Evolutionary conservation across 1,140 invertebrate species (phyloP).

Genomic region (Brachionus manjavacas): DNA sequence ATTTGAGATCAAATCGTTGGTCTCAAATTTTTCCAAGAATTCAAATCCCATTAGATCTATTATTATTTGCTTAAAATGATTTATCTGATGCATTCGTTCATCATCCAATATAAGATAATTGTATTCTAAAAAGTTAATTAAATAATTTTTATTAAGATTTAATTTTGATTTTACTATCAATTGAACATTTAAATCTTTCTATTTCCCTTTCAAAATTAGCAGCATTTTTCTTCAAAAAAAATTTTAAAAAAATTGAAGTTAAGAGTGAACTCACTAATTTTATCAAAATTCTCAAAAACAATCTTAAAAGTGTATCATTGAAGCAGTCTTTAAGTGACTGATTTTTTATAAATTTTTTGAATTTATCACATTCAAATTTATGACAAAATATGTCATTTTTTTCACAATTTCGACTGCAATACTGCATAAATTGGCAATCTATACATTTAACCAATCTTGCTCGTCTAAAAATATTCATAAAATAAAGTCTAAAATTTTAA

Average conservation of each 20-base stretch:
- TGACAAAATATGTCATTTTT: background rate
- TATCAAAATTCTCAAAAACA: background rate
- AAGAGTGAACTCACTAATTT: background rate
- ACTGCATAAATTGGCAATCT: background rate
- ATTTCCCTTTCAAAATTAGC: background rate
- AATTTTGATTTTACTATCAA: background rate
- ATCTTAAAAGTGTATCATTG: background rate
- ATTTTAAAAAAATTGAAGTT: background rate
- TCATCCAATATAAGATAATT: background rate
- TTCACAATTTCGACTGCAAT: background rate
- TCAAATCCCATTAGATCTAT: background rate
- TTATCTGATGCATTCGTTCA: background rate
- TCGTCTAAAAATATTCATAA: background rate
- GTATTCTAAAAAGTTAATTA: background rate
- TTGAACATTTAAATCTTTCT: background rate
- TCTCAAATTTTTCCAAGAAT: background rate
- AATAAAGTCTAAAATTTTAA: background rate
- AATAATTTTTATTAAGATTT: too few relatives aligned
- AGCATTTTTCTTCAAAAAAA: background rate
- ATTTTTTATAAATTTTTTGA: background rate
- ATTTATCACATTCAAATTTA: background rate
- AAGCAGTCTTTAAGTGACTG: background rate
- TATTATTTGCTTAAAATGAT: background rate
- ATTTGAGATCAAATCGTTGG: background rate
- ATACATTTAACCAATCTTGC: background rate